These are phyloP conservation scores for Sympetrum striolatum DNA, from an alignment of 2,888 invertebrate genomes.

Conservation along the genomic window DNA sequence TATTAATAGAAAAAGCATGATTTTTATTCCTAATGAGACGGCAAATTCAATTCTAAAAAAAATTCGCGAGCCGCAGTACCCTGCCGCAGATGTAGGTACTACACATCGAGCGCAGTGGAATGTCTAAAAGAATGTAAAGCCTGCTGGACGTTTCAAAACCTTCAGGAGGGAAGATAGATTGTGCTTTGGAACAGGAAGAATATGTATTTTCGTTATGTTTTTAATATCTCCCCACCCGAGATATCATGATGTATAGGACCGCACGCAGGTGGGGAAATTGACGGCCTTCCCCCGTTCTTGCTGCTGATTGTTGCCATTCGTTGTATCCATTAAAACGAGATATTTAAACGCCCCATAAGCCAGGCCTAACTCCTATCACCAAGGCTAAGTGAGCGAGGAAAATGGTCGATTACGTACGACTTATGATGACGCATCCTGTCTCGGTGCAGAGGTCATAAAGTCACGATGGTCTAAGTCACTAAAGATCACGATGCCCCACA, in stretches of 20 bases:
- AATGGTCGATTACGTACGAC: not conserved
- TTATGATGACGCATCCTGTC: not conserved
- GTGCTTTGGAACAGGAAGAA: not conserved
- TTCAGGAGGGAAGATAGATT: not conserved
- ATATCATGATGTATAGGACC: not conserved
- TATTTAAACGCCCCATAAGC: not conserved
- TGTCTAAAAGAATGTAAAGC: too few species aligned
- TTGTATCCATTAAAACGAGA: not conserved
- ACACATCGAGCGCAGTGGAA: too few species aligned
- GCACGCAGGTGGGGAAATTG: not conserved
- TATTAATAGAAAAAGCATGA: too few species aligned
- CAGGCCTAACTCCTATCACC: not conserved
- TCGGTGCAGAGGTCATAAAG: not conserved
- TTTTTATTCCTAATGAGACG: too few species aligned
- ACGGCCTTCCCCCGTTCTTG: not conserved
- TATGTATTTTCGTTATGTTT: not conserved
- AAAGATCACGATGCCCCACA: not conserved
- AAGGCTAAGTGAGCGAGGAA: not conserved
- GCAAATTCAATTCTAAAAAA: too few species aligned
- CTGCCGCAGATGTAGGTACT: too few species aligned
- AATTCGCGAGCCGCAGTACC: too few species aligned
- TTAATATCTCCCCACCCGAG: not conserved
- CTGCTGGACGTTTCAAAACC: not conserved
- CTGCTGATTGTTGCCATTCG: not conserved
- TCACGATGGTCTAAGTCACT: too few species aligned